Percentiles rank a stretch among this genome's conserved stretches.
Conservation (phyloP, 1,140 invertebrate genomes). For the Tigriopus japonicus region DNA sequence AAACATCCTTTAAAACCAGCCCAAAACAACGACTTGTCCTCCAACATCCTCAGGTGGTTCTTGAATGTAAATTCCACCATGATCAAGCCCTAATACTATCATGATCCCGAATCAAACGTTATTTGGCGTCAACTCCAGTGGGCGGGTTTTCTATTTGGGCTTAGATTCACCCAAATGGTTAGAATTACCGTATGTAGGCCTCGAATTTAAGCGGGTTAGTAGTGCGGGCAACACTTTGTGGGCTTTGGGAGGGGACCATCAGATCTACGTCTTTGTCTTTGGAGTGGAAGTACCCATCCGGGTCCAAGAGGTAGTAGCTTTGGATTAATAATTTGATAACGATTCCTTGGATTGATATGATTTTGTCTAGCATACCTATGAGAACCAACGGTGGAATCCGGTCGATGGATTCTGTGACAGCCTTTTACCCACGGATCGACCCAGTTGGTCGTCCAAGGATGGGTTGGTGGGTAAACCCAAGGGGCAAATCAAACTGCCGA, state of each 20-base stretch:
- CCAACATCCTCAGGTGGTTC: too few species aligned
- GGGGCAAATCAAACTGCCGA: conserved; percentile 60
- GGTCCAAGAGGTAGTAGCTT: conserved; percentile 47
- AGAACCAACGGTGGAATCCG: conserved; percentile 83
- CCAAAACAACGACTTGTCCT: too few species aligned
- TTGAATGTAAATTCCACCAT: too few species aligned
- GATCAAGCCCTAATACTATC: too few species aligned
- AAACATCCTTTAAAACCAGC: too few species aligned
- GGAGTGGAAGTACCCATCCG: conserved; percentile 70
- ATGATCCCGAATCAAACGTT: conserved; percentile 28
- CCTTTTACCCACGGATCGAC: conserved; percentile 63
- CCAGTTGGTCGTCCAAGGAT: conserved; percentile 55
- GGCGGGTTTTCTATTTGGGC: conserved; percentile 57
- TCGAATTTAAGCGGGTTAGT: conserved; percentile 65
- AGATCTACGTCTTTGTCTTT: conserved; percentile 73
- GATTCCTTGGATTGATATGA: too few species aligned
- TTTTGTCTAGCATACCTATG: conserved; percentile 37
- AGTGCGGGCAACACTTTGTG: conserved; percentile 63
- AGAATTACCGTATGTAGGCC: conserved; percentile 57
- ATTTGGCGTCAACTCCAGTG: conserved; percentile 68
- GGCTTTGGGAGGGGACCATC: conserved; percentile 75
- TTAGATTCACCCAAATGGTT: conserved; percentile 52
- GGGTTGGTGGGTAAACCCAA: conserved; percentile 52
- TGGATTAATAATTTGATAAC: too few species aligned
- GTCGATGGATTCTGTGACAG: conserved; percentile 61